phyloP scores from a whole-genome alignment of 2,113 vertebrate genomes.

The Corythornis cristatus region DNA sequence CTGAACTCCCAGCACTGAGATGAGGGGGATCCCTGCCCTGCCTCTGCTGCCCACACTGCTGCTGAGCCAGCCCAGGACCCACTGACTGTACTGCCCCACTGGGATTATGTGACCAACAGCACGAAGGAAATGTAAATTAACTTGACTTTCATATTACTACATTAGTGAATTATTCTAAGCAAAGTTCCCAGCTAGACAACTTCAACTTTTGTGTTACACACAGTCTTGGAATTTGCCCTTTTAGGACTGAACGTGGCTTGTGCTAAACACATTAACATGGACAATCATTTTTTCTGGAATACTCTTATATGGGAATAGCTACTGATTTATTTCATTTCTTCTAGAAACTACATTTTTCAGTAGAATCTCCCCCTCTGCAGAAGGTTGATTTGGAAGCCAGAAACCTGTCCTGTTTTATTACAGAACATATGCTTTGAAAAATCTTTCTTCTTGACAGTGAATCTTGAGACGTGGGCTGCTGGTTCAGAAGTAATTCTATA shows the following conservation, averaged over 20 bases:
- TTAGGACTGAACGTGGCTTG: background rate
- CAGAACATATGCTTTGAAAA: background rate
- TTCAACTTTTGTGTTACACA: background rate
- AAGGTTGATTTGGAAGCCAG: background rate
- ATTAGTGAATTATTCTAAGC: background rate
- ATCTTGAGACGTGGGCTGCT: background rate
- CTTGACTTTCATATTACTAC: background rate
- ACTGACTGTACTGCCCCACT: background rate
- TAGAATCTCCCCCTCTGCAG: background rate
- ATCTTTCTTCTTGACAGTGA: background rate
- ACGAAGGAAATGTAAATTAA: background rate
- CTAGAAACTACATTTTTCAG: background rate
- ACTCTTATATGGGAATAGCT: background rate
- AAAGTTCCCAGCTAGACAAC: background rate
- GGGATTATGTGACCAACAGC: background rate
- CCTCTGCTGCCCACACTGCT: too few relatives aligned
- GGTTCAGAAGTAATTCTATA: background rate
- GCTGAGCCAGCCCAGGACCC: too few relatives aligned
- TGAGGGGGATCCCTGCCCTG: too few relatives aligned
- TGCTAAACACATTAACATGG: background rate
- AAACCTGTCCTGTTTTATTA: background rate
- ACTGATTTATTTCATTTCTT: background rate
- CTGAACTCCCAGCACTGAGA: too few relatives aligned
- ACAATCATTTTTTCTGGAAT: background rate
- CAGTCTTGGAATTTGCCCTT: background rate